A percentile compares a stretch with the other conserved stretches of the same genome.
Evolutionary conservation across 2,797 vertebrate genomes (phyloP).

Genomic region (Sarcophilus harrisii): DNA sequence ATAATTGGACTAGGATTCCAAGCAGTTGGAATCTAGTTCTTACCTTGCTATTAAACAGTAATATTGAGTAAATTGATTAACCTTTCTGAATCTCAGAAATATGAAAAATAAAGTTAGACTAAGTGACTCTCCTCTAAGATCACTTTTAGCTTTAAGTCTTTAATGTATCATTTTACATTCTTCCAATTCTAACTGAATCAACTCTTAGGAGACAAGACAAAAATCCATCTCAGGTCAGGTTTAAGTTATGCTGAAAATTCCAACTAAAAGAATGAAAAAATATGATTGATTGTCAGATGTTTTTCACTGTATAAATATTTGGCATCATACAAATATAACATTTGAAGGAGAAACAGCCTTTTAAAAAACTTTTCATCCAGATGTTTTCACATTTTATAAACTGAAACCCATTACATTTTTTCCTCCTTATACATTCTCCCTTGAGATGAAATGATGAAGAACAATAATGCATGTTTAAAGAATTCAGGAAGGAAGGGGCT

Average conservation of each 20-base stretch:
- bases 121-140: neutral
- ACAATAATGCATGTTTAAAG: neutral
- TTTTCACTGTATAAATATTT: neutral
- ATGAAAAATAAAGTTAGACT: neutral
- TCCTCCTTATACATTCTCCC: neutral
- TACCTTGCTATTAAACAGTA: neutral
- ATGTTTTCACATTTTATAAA: neutral
- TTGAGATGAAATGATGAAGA: neutral
- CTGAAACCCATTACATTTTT: neutral
- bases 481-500: neutral
- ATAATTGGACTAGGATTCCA: neutral
- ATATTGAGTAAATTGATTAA: neutral
- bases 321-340: neutral
- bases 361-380: neutral
- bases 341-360: neutral
- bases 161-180: neutral
- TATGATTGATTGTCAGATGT: neutral
- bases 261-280: neutral
- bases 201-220: neutral
- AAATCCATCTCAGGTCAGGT: neutral
- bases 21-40: neutral
- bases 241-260: neutral
- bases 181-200: neutral
- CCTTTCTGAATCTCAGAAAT: neutral
- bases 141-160: neutral